These are phyloP conservation scores for Dendroctonus ponderosae DNA, from an alignment of 1,140 invertebrate species.

Conservation along the genomic window DNA sequence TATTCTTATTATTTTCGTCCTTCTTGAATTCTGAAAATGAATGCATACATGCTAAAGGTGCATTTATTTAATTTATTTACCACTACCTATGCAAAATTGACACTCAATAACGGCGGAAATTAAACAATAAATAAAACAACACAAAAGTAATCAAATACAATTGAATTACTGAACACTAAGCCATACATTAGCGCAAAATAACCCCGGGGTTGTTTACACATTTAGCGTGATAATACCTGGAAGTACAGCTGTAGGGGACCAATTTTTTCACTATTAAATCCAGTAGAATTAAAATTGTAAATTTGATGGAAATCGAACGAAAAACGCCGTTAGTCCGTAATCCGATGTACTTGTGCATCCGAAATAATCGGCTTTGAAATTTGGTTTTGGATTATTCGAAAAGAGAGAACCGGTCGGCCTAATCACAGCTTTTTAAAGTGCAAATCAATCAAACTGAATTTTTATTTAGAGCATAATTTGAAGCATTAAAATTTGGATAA, in stretches of 20 bases:
- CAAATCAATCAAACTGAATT: too few relatives aligned
- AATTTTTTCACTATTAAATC: slow-evolving; percentile 21
- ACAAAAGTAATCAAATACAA: slow-evolving; percentile 2
- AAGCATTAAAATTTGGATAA: too few relatives aligned
- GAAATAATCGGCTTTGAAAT: slow-evolving; percentile 16
- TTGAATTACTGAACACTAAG: not conserved
- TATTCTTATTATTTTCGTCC: too few relatives aligned
- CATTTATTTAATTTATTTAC: too few relatives aligned
- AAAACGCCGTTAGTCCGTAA: slow-evolving; percentile 23
- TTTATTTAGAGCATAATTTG: too few relatives aligned
- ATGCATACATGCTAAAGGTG: too few relatives aligned
- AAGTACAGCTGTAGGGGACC: slow-evolving; percentile 9
- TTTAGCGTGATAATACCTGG: slow-evolving; percentile 15
- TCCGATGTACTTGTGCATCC: slow-evolving; percentile 18
- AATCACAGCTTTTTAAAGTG: slow-evolving; percentile 3
- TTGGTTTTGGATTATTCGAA: slow-evolving; percentile 14
- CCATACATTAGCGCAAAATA: slow-evolving; percentile 2
- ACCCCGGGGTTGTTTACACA: slow-evolving; percentile 11
- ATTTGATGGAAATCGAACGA: slow-evolving; percentile 11
- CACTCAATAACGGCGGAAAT: too few relatives aligned
- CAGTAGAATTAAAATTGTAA: slow-evolving; percentile 21
- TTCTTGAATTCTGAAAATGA: too few relatives aligned
- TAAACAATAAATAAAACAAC: not conserved
- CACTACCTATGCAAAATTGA: too few relatives aligned
- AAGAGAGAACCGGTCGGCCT: slow-evolving; percentile 12